Base-by-base conservation (phyloP, 2,888 invertebrate species). In the Gastrophysa polygoni region DNA sequence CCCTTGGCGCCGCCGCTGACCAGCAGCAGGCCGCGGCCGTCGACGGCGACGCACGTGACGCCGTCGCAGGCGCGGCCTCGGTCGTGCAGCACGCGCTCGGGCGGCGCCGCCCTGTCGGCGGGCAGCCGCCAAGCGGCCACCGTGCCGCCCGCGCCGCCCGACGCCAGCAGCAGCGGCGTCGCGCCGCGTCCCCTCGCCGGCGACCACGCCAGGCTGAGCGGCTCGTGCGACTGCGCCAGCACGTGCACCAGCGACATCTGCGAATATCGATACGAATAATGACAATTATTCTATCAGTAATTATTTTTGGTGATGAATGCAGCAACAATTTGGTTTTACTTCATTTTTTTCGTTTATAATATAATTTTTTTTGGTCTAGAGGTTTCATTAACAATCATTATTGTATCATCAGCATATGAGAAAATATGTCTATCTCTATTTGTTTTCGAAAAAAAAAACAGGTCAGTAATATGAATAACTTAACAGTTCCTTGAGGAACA, bases 21-120 rank as follows among this genome's bases (percentile, higher is more conserved):
- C 58, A 88, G 73, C 66, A 87, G 78, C 38, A 84, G 77, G 1
- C 85, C 86, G 64, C 79, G 81, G 14, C 81, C 78, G 74, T 86
- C 83, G 60, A 88, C 82, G 0, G 75, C 44, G 88, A 74, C 50
- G 81, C 79, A 0, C n/a, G 85, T 84, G 2, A 87, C 83, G 32
- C 84, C 80, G 67, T 83, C 82, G 67, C 83, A 82, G 4, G 84
- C 80, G 71, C 87, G 87, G 1, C 86, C 87, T 72, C 83, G 83
- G 10, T 82, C 77, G 46, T 83, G 77, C 67, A 83, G 78, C 52
- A 83, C 71, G 21, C 83, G 66, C 63, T 77, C 74, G 0, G 81
- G 78, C 14, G 70, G 63, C 16, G 47, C 73, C 71, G 21, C 73
- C 72, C 14, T 68, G 67, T 73, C 68, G 14, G 66, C 62, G 0